Evolutionary conservation across 2,797 vertebrate species (phyloP), one percentile per base, ranked within the genome.

Genomic region (Amblyopsis hoosieri): DNA sequence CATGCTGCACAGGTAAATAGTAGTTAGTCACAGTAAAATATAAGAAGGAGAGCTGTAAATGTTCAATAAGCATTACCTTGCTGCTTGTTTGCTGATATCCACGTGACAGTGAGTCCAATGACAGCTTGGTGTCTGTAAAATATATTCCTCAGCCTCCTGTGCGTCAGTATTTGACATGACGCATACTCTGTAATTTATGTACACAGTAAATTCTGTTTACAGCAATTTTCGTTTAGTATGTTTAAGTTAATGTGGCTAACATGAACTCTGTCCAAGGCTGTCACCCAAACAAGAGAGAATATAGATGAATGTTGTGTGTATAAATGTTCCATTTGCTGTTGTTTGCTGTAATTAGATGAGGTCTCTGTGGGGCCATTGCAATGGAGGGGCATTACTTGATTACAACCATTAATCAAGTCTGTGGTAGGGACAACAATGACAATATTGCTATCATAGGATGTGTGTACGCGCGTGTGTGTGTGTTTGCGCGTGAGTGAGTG

Each of bases 331-430:
- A 66, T 87, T 68, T 76, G 64, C 68, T 79, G 80, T 75, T 84
- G 82, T 90, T 89, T 84, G 72, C 74, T 77, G 77, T 85, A 87
- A 83, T 87, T 89, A 84, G 78, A 67, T 72, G 59, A 68, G 69
- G 80, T 79, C 80, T 83, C 71, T 74, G 77, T 72, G 75, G 80
- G 81, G 77, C 82, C 29, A 48, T 86, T 83, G 81, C 74, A 73
- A 73, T 58, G 75, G 69, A 76, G 81, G 75, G 79, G 75, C 66
- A 78, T 85, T 75, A 74, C 83, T 88, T 91, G 86, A 92, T 92
- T 90, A 87, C 79, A 81, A 75, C 80, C 85, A 90, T 91, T 91
- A 87, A 89, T 91, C 90, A 90, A 74, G 78, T 83, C 69, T 65
- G 70, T 64, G 47, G 70, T 85, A 76, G 76, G 69, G 63, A 82